Evolutionary conservation across 2,888 invertebrate species (phyloP).

Genomic region (Amblyjoppa fuscipennis): DNA sequence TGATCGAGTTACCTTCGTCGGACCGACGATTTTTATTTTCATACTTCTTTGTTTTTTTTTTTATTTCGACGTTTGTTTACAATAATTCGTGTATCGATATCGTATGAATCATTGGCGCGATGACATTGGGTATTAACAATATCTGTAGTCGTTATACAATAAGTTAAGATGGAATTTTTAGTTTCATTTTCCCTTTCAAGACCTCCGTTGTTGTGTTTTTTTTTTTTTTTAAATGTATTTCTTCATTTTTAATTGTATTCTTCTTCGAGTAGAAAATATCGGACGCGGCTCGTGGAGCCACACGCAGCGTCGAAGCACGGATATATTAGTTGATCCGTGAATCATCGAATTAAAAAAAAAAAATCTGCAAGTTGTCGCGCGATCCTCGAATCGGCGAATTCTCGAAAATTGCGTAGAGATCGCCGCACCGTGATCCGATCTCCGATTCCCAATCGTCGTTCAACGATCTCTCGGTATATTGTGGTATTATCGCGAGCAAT

Average conservation of each 20-base stretch:
- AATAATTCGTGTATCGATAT: constrained; percentile 37
- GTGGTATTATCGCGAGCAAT: not conserved
- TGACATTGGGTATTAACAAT: constrained; percentile 32
- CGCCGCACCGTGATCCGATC: not conserved
- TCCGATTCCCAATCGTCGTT: not conserved
- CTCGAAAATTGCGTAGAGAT: too few relatives aligned
- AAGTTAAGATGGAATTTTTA: constrained; percentile 22
- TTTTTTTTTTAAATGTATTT: not conserved
- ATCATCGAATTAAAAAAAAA: constrained; percentile 1
- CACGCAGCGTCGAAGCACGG: constrained; percentile 21
- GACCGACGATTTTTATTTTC: not conserved
- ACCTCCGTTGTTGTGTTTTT: constrained; percentile 22
- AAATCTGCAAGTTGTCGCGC: not conserved
- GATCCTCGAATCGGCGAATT: not conserved
- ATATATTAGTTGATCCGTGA: not conserved
- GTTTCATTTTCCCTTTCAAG: constrained; percentile 8
- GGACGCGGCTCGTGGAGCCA: constrained; percentile 34
- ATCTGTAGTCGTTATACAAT: constrained; percentile 17
- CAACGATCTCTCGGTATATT: not conserved
- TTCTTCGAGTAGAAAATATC: constrained; percentile 61
- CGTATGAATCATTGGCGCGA: constrained; percentile 49
- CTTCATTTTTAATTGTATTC: not conserved
- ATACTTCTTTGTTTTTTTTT: not conserved
- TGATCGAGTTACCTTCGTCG: not conserved
- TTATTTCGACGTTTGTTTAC: not conserved